Evolutionary conservation across 2,113 vertebrate genomes (phyloP).

Genomic region (Pygoscelis antarcticus): DNA sequence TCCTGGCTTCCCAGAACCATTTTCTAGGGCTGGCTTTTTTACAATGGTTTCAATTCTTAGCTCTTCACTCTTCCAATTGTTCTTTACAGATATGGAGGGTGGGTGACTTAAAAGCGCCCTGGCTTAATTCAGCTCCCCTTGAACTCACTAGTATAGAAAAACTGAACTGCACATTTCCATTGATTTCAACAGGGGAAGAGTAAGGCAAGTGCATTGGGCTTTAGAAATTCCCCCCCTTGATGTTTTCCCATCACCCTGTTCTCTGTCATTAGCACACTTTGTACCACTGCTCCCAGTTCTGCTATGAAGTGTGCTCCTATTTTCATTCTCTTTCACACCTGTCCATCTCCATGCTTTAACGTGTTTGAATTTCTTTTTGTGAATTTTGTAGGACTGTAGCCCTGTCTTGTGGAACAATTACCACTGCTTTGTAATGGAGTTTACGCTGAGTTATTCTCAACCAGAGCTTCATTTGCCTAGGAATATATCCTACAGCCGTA

Average conservation of each 20-base stretch:
- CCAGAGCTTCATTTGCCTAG: not conserved
- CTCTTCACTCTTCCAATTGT: conserved; percentile 53
- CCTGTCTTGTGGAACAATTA: conserved; percentile 14
- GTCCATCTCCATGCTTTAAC: not conserved
- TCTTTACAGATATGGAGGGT: conserved; percentile 38
- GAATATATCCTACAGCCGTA: not conserved
- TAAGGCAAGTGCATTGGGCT: conserved; percentile 24
- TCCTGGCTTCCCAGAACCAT: conserved; percentile 49
- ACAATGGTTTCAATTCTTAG: conserved; percentile 48
- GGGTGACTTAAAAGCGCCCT: conserved; percentile 9
- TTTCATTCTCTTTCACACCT: not conserved
- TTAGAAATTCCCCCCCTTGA: conserved; percentile 51
- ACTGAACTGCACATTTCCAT: conserved; percentile 41
- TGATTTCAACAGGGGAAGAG: conserved; percentile 28
- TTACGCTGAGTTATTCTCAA: conserved; percentile 18
- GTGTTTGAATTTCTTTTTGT: not conserved
- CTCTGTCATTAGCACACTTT: conserved; percentile 33
- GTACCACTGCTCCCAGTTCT: conserved; percentile 14
- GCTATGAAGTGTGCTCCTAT: not conserved
- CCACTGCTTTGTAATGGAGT: not conserved
- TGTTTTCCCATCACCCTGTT: conserved; percentile 15
- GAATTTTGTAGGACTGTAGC: not conserved
- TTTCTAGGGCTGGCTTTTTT: conserved; percentile 23
- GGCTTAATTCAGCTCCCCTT: conserved; percentile 53
- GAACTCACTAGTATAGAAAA: conserved; percentile 22